Percentiles rank a stretch among this genome's conserved stretches.
Conservation (phyloP, 23 tunicate species). For the Trididemnum clinides region DNA sequence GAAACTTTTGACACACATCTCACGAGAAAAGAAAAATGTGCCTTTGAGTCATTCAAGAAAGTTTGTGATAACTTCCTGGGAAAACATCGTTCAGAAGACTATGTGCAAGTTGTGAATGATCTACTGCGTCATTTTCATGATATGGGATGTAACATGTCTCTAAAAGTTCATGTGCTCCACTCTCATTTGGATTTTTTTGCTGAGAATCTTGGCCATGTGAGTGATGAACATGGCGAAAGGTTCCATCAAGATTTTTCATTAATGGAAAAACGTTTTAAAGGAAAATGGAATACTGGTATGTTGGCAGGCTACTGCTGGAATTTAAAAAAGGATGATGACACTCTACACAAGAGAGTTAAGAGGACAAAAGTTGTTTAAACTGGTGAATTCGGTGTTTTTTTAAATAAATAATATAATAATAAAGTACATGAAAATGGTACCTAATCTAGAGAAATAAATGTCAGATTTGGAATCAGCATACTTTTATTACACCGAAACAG, state of each 20-base stretch:
- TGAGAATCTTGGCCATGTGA: constrained; percentile 4
- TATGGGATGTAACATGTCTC: constrained; percentile 18
- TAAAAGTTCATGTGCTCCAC: constrained; percentile 22
- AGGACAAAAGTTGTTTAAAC: constrained; percentile 12
- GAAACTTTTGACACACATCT: constrained; percentile 8
- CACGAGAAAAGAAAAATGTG: constrained; percentile 5
- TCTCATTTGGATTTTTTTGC: constrained; percentile 14
- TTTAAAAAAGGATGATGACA: constrained; percentile 1
- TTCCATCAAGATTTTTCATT: constrained; percentile 6
- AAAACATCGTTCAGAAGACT: constrained; percentile 17
- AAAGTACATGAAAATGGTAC: constrained; percentile 6
- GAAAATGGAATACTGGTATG: constrained; percentile 13
- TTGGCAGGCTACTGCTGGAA: constrained; percentile 16
- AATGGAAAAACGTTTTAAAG: not conserved
- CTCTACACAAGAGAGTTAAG: constrained; percentile 10
- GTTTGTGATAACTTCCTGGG: constrained; percentile 18
- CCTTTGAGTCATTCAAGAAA: constrained; percentile 17
- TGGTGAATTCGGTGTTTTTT: constrained; percentile 5
- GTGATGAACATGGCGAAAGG: constrained; percentile 16
- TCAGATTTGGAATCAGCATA: not conserved
- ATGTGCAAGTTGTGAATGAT: constrained; percentile 8
- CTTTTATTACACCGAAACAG: not conserved
- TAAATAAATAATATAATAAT: not conserved
- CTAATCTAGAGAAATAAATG: not conserved
- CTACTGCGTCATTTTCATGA: constrained; percentile 9